phyloP scores from a whole-genome alignment of 1,140 invertebrate genomes.

The Conus ventricosus region DNA sequence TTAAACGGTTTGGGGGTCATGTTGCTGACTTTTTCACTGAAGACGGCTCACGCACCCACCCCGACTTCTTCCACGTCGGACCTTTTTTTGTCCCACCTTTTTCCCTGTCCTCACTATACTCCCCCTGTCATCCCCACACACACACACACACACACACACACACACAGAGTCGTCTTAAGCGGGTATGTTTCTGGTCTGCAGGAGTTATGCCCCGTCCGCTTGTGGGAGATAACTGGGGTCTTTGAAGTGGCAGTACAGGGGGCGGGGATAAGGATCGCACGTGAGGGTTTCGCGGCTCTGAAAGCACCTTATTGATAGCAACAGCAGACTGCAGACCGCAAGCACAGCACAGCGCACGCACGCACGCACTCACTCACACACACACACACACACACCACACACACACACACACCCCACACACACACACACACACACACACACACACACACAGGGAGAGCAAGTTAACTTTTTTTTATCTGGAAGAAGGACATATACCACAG shows the following conservation, averaged over 20 bases:
- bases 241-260: constrained; percentile 16
- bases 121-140: no score
- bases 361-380: neutral
- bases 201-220: constrained; percentile 7
- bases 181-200: neutral
- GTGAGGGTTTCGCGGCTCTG: neutral
- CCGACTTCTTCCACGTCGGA: no score
- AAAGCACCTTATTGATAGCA: constrained; percentile 21
- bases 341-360: neutral
- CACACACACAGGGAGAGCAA: neutral
- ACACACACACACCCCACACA: neutral
- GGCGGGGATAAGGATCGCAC: constrained; percentile 9
- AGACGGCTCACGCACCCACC: no score
- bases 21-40: no score
- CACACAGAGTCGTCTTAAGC: no score
- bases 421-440: constrained; percentile 20
- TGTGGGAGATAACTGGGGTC: constrained; percentile 11
- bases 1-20: no score
- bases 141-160: no score
- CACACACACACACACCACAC: neutral
- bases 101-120: no score
- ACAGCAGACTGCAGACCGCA: constrained; percentile 5
- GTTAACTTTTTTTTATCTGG: no score
- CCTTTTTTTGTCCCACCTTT: no score
- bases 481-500: no score